Evolutionary conservation across 2,888 invertebrate species (phyloP), one percentile per base, ranked within the genome.

Genomic region (Nomada ruficornis): DNA sequence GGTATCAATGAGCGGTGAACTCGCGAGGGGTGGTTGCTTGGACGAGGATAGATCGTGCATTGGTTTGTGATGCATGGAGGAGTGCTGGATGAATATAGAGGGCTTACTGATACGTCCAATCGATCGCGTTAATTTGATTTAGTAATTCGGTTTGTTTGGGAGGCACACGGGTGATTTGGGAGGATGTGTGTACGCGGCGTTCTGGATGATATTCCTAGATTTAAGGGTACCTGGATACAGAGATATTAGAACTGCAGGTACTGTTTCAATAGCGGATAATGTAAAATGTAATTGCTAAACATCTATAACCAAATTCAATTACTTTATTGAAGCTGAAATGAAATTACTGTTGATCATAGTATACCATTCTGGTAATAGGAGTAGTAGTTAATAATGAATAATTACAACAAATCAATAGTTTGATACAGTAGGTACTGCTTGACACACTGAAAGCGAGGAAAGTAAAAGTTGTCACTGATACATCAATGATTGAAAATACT

Each of bases 41-140:
- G 50, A 18, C 50, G 20, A 26, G 5, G 26, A 18, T 44, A 55
- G 11, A 57, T 68, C 55, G 65, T n/a, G 18, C 50, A 65, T 65
- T 50, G 26, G 13, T n/a, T 7, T 26, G 15, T 2, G 26, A 4
- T 36, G 47, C 29, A 15, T 15, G 36, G 20, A n/a, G 15, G 5
- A 15, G n/a, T n/a, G 18, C 4, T n/a, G n/a, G 44, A 2, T 26
- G 18, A 26, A 60, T 71, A 20, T 15, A 36, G 20, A 36, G 50
- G 60, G 60, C 50, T 62, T 71, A 36, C 50, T 18, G 62, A 64
- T 75, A 52, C 52, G 54, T 44, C 23, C 57, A 59, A 54, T 52
- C 23, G 36, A 59, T 64, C 55, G 57, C 62, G 63, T 44, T 70
- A 47, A 80, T 78, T 80, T 60, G 44, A 77, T 69, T 77, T 62